Evolutionary conservation across 2,113 vertebrate species (phyloP), one percentile per base, ranked within the genome.

Genomic region (Ochotona princeps): DNA sequence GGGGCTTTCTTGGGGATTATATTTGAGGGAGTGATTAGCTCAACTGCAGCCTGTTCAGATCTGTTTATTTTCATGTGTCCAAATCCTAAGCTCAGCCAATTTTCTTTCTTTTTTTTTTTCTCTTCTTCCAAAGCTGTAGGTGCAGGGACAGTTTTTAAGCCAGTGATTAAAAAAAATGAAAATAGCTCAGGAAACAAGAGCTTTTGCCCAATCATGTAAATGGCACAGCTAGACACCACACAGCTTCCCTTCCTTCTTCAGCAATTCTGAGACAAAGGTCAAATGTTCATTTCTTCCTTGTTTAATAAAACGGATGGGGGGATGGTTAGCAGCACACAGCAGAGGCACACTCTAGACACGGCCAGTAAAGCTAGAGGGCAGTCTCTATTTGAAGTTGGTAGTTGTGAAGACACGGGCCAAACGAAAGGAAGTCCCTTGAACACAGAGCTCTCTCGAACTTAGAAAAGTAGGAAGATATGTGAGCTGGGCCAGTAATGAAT

Each of bases 271-370:
- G 90, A 82, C 60, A 92, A 92, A 97, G 94, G 95, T 97, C 96
- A 98, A 97, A 97, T 92, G 95, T 94, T 98, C 93, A 89, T 25
- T 76, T 87, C 76, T 96, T 91, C 30, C 75, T 97, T 93, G 70
- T 83, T 90, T 94, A 92, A 74, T 23, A 63, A 21, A 66, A 57
- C 47, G 44, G 74, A 97, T 97, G 95, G 73, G 66, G 84, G 78
- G 92, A 87, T 89, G 95, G 70, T 96, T 97, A 96, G 91, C 94
- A 84, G 90, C 88, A 97, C 93, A 93, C 63, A 94, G 94, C 25
- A 51, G 84, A 94, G 82, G 84, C 95, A 84, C 57, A 13, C 90
- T 81, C 35, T 9, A 61, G 66, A 91, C 97, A 96, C 92, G 78
- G 73, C n/a, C 65, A 54, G 54, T 90, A 87, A 96, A 94, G 63